phyloP scores from a whole-genome alignment of 2,797 vertebrate genomes.

The Pseudochaenichthys georgianus region DNA sequence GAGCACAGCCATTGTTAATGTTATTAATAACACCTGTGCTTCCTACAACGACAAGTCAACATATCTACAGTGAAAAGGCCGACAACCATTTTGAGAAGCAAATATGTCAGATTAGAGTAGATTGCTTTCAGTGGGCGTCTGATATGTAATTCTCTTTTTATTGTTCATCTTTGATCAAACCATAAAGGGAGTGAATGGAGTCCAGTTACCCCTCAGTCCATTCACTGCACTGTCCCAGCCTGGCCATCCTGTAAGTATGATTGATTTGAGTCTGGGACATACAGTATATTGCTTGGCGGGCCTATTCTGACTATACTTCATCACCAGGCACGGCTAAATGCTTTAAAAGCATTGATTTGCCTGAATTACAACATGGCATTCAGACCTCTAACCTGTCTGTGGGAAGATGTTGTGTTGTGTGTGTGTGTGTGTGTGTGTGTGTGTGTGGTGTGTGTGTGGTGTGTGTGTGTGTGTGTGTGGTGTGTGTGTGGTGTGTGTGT shows the following conservation, averaged over 20 bases:
- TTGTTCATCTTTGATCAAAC: slow-evolving; percentile 72
- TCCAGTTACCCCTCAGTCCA: slow-evolving; percentile 75
- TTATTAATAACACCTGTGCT: no score
- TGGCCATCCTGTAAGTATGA: slow-evolving; percentile 88
- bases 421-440: slow-evolving; percentile 7
- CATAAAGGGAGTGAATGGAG: slow-evolving; percentile 69
- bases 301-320: slow-evolving; percentile 95
- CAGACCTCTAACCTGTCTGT: slow-evolving; percentile 75
- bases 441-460: slow-evolving; percentile 21
- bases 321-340: slow-evolving; percentile 93
- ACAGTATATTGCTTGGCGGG: slow-evolving; percentile 89
- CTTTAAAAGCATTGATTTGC: slow-evolving; percentile 98
- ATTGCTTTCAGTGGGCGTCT: slow-evolving; percentile 22
- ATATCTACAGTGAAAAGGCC: background rate
- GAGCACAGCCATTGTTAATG: no score
- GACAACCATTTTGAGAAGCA: background rate
- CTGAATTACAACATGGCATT: slow-evolving; percentile 92
- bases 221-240: slow-evolving; percentile 56
- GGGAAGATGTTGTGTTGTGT: slow-evolving; percentile 19
- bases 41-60: background rate
- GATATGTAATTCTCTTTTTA: slow-evolving; percentile 52
- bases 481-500: no score
- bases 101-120: background rate
- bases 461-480: no score
- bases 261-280: slow-evolving; percentile 87